These are phyloP conservation scores for Ferrisia virgata DNA, from an alignment of 2,888 invertebrate species.

Conservation along the genomic window DNA sequence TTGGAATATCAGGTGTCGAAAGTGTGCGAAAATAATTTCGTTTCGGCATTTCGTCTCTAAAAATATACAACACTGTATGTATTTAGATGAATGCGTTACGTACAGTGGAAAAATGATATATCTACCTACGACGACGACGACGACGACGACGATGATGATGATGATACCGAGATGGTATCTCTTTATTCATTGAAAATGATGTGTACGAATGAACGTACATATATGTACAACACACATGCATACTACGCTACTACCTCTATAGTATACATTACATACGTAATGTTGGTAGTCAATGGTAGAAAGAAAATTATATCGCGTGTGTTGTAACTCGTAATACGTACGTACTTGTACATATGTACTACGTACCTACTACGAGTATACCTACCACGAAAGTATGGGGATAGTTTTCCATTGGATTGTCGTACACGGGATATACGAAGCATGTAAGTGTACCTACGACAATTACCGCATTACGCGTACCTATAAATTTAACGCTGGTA, in stretches of 20 bases:
- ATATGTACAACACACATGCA: too few species aligned
- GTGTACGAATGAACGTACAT: background rate
- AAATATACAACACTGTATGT: background rate
- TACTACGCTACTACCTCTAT: too few species aligned
- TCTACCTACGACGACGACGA: background rate
- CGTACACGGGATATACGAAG: background rate
- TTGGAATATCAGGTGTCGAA: slow-evolving; percentile 44
- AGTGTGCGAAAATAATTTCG: slow-evolving; percentile 34
- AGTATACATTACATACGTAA: too few species aligned
- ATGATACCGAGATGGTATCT: background rate
- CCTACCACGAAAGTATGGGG: too few species aligned
- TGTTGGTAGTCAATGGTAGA: background rate
- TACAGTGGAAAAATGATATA: background rate
- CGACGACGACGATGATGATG: background rate
- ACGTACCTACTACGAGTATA: too few species aligned
- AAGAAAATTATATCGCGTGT: background rate
- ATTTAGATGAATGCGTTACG: background rate
- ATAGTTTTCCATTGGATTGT: background rate
- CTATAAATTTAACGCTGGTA: background rate
- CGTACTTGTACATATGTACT: too few species aligned
- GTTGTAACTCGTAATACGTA: background rate
- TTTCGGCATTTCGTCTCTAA: background rate
- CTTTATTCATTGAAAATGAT: background rate
- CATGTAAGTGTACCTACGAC: background rate
- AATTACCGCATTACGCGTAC: background rate